Conservation (phyloP, 2,113 vertebrate genomes). For the Myiagra hebetior region DNA sequence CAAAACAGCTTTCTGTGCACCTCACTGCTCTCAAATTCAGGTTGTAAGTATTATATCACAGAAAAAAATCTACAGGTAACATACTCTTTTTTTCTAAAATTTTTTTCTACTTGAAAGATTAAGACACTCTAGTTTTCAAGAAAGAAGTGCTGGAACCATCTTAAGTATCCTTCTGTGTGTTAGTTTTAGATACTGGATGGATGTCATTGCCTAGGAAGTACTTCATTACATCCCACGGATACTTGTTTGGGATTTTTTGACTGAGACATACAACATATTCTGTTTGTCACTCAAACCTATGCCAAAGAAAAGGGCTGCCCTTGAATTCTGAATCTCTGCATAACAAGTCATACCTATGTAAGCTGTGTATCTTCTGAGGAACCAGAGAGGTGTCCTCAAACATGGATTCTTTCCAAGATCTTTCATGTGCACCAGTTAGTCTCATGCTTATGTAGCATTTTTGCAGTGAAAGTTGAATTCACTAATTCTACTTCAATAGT, state of each 20-base stretch:
- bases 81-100: background rate
- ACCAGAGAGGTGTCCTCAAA: background rate
- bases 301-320: background rate
- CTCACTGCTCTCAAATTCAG: slow-evolving; percentile 69
- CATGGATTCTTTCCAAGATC: background rate
- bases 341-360: background rate
- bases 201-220: background rate
- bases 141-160: background rate
- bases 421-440: background rate
- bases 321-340: background rate
- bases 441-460: background rate
- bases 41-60: slow-evolving; percentile 77
- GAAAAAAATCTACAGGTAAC: background rate
- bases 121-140: background rate
- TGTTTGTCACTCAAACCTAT: background rate
- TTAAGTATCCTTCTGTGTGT: background rate
- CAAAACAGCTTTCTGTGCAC: slow-evolving; percentile 69
- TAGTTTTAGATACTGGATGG: background rate
- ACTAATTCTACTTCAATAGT: background rate
- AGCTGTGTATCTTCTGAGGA: background rate
- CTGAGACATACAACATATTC: background rate
- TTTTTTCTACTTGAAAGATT: background rate
- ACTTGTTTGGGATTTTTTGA: background rate
- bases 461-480: background rate
- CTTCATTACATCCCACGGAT: background rate